Percentiles rank a stretch among this genome's conserved stretches.
Conservation (phyloP, 2,888 invertebrate species). For the Leucophenga montana region DNA sequence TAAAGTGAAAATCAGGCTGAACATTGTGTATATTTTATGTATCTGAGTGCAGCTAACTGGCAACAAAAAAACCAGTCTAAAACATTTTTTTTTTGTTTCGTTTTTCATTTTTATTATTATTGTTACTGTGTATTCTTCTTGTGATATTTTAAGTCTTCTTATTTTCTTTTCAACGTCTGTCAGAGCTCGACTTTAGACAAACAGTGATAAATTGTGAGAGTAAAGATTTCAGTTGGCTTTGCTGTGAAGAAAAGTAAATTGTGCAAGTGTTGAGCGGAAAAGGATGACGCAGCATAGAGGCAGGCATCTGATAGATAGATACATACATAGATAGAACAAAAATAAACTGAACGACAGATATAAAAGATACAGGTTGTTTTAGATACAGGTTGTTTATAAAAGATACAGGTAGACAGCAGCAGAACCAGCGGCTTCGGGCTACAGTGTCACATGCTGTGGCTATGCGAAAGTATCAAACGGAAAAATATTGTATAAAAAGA, state of each 20-base stretch:
- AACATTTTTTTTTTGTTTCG: too few species aligned
- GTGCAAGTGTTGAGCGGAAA: slow-evolving; percentile 17
- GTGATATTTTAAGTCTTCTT: not conserved
- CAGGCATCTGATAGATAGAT: not conserved
- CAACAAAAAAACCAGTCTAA: too few species aligned
- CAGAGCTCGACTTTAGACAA: slow-evolving; percentile 13
- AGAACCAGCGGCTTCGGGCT: not conserved
- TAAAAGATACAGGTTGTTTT: slow-evolving; percentile 26
- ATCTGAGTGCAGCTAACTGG: too few species aligned
- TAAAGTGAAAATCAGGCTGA: too few species aligned
- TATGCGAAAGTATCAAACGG: not conserved
- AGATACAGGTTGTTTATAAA: too few species aligned
- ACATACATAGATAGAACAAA: slow-evolving; percentile 31
- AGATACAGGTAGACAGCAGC: not conserved
- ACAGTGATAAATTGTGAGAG: slow-evolving; percentile 8
- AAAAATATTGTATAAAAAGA: not conserved
- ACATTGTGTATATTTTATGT: too few species aligned
- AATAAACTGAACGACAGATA: slow-evolving; percentile 6
- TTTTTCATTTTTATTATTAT: too few species aligned
- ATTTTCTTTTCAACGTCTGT: slow-evolving; percentile 1
- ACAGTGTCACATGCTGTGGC: not conserved
- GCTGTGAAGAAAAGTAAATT: slow-evolving; percentile 11
- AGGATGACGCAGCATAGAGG: not conserved
- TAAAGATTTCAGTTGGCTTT: not conserved
- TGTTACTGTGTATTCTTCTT: too few species aligned